Percentiles rank a stretch among this genome's conserved stretches.
Conservation (phyloP, 2,113 vertebrate species). For the Caranx melampygus region DNA sequence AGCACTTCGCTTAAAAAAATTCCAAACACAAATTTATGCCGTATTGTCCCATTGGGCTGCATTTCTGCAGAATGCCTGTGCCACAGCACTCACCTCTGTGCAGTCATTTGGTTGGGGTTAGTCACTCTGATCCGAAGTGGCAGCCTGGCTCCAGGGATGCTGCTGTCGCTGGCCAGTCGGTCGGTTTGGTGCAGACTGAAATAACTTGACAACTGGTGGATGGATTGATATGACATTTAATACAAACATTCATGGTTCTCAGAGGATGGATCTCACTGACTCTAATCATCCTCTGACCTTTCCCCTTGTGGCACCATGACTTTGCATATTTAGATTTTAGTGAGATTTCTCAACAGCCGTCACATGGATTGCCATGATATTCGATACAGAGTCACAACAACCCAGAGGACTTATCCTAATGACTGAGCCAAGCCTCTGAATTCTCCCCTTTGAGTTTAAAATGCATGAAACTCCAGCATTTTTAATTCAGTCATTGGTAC, state of each 20-base stretch:
- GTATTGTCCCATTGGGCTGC: background rate
- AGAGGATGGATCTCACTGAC: background rate
- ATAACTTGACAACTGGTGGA: background rate
- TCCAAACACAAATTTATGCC: conserved; percentile 3
- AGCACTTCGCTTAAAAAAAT: background rate
- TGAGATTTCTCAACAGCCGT: background rate
- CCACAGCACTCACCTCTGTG: background rate
- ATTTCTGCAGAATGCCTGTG: background rate
- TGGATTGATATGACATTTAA: background rate
- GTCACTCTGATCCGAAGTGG: too few relatives aligned
- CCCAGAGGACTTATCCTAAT: background rate
- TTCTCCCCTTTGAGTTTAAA: background rate
- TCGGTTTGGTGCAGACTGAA: background rate
- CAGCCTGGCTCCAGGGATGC: background rate
- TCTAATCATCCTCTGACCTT: background rate
- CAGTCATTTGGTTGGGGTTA: background rate
- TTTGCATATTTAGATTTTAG: background rate
- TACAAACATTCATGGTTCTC: background rate
- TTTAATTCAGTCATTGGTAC: background rate
- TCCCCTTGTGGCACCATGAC: too few relatives aligned
- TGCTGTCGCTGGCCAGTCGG: background rate
- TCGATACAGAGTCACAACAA: background rate
- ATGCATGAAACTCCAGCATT: background rate
- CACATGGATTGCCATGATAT: background rate
- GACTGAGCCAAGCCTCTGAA: background rate